phyloP scores from a whole-genome alignment of 2,113 vertebrate genomes.

The Talpa occidentalis region DNA sequence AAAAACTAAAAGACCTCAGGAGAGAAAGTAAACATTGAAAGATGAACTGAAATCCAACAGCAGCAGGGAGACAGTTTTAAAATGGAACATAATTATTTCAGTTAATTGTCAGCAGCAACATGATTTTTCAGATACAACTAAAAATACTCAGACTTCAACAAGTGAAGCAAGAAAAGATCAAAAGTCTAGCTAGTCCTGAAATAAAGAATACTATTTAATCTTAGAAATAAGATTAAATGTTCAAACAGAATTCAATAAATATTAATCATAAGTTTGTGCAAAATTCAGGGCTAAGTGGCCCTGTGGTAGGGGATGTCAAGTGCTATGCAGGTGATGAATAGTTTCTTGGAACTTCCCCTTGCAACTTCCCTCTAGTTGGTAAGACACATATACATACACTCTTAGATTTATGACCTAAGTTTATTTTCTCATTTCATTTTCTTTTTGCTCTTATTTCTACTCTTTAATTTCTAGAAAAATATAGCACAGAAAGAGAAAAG shows the following conservation, averaged over 20 bases:
- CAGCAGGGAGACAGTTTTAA: background rate
- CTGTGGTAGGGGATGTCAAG: background rate
- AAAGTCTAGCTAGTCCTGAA: background rate
- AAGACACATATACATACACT: background rate
- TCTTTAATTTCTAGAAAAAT: background rate
- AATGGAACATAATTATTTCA: background rate
- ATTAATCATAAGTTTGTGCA: background rate
- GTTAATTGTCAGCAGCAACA: background rate
- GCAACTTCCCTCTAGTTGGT: background rate
- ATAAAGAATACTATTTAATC: background rate
- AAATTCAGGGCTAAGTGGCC: background rate
- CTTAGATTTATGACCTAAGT: background rate
- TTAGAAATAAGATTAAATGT: background rate
- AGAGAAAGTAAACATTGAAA: background rate
- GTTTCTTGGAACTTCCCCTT: background rate
- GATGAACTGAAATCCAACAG: background rate
- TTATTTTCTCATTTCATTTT: conserved; percentile 13
- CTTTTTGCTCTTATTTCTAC: background rate
- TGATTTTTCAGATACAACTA: background rate
- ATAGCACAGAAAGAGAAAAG: background rate
- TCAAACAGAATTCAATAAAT: background rate
- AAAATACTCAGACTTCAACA: background rate
- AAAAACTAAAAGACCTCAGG: background rate
- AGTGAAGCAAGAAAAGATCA: background rate
- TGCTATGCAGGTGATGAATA: no score